Percentiles rank a stretch among this genome's conserved stretches.
phyloP scores from a whole-genome alignment of 1,140 invertebrate genomes.

The Drosophila malerkotliana region DNA sequence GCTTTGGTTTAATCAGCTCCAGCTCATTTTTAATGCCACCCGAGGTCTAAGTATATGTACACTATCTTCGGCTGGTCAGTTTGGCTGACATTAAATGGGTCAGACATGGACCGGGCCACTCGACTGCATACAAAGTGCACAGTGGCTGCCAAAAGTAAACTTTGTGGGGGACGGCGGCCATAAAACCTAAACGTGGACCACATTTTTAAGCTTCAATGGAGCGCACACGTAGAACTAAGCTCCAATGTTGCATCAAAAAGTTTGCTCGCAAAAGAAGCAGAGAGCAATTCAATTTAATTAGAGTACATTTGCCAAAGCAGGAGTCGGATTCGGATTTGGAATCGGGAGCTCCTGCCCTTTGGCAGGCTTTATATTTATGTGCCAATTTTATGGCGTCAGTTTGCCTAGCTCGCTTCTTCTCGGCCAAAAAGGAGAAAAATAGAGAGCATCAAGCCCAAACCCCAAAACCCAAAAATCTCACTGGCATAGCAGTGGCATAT shows the following conservation, averaged over 20 bases:
- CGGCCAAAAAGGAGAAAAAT: constrained; percentile 5
- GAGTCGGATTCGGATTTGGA: constrained; percentile 1
- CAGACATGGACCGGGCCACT: constrained; percentile 50
- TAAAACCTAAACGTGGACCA: constrained; percentile 72
- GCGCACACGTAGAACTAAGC: constrained; percentile 73
- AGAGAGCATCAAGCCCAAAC: background rate
- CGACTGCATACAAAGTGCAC: constrained; percentile 55
- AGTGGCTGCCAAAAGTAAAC: constrained; percentile 28
- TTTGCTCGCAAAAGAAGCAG: constrained; percentile 48
- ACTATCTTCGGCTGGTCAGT: constrained; percentile 34
- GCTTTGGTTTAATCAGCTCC: constrained; percentile 27
- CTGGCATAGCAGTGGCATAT: constrained; percentile 37
- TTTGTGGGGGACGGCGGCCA: constrained; percentile 18
- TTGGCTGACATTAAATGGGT: constrained; percentile 64
- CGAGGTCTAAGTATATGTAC: background rate
- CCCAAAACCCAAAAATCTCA: background rate
- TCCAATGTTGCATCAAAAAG: constrained; percentile 77
- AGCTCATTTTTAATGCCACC: constrained; percentile 45
- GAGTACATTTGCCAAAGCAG: constrained; percentile 56
- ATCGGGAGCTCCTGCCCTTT: constrained; percentile 17
- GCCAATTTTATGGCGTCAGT: constrained; percentile 61
- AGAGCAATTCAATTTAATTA: constrained; percentile 77
- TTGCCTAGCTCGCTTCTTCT: constrained; percentile 38
- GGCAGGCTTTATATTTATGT: constrained; percentile 57
- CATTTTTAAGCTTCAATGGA: constrained; percentile 68